phyloP scores from a whole-genome alignment of 2,113 vertebrate species.

The Eurypyga helias region DNA sequence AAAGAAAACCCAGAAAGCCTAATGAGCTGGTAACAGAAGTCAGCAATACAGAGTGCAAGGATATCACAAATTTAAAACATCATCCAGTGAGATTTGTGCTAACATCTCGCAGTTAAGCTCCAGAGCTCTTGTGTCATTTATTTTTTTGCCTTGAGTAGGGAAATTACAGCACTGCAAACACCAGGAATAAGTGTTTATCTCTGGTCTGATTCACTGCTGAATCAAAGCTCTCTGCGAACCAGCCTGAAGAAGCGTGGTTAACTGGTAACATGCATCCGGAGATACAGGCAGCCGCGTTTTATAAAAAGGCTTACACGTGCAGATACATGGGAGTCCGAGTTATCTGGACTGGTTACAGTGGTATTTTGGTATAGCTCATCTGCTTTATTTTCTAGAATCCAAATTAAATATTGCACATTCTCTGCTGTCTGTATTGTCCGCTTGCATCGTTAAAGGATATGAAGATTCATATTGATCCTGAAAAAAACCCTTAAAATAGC shows the following conservation, averaged over 20 bases:
- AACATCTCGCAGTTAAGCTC: background rate
- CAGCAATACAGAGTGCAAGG: background rate
- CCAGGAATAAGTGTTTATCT: background rate
- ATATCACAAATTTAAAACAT: background rate
- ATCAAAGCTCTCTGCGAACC: background rate
- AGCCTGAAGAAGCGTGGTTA: background rate
- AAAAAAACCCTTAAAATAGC: background rate
- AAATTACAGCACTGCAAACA: background rate
- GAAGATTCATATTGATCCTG: fast-evolving
- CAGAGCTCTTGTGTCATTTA: background rate
- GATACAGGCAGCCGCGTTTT: background rate
- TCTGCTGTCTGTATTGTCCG: too few species aligned
- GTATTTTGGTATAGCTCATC: background rate
- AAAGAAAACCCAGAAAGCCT: background rate
- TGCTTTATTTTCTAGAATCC: background rate
- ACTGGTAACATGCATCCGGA: background rate
- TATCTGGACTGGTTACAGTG: background rate
- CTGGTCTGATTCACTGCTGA: background rate
- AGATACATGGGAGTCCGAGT: background rate
- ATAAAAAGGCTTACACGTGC: background rate
- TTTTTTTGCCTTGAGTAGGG: background rate
- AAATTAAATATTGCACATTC: background rate
- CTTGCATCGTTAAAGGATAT: background rate
- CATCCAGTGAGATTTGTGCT: background rate
- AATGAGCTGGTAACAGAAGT: background rate